These are phyloP conservation scores for Ramphastos sulfuratus DNA, from an alignment of 2,113 vertebrate genomes.

Conservation along the genomic window DNA sequence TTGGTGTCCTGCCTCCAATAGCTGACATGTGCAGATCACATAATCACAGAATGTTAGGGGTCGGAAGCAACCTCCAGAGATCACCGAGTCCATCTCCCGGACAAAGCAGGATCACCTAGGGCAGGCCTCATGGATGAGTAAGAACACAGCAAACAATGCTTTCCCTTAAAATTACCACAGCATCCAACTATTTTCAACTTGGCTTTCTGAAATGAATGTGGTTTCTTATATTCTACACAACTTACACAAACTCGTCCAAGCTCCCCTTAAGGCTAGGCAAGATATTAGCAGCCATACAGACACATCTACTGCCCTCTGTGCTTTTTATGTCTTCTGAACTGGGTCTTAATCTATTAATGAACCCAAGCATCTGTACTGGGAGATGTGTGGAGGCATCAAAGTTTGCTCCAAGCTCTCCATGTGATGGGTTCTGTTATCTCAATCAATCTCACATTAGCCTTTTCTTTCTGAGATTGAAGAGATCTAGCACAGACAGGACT, in stretches of 20 bases:
- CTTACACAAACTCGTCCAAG: not conserved
- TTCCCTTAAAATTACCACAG: not conserved
- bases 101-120: no score
- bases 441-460: not conserved
- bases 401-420: not conserved
- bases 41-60: no score
- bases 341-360: not conserved
- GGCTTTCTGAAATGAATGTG: not conserved
- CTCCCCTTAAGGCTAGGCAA: not conserved
- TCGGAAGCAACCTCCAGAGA: no score
- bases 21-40: not conserved
- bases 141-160: not conserved
- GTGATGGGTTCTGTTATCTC: not conserved
- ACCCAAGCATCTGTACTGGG: not conserved
- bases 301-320: not conserved
- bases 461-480: not conserved
- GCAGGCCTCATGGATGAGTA: not conserved
- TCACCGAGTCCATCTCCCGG: no score
- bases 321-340: not conserved
- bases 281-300: not conserved
- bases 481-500: not conserved
- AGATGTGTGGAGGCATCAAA: not conserved
- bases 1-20: not conserved
- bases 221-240: not conserved
- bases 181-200: not conserved